These are phyloP conservation scores for Drosophila anomelani DNA, from an alignment of 2,888 invertebrate species.

Conservation along the genomic window DNA sequence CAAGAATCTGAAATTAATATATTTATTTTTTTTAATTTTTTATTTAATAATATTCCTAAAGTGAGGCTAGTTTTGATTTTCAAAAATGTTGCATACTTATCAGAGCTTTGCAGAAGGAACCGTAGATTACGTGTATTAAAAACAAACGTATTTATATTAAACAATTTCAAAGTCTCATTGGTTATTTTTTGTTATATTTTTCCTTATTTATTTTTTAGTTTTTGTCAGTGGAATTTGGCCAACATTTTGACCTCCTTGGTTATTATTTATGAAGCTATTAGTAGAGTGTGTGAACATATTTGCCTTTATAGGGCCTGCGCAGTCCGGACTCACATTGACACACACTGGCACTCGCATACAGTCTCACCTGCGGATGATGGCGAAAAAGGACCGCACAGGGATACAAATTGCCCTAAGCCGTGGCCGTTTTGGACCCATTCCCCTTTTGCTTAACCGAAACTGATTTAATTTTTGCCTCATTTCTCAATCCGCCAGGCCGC, in stretches of 20 bases:
- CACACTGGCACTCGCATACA: conserved; percentile 17
- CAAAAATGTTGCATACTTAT: conserved; percentile 1
- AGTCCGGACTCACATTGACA: conserved; percentile 23
- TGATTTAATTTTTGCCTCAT: conserved; percentile 72
- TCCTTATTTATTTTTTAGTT: conserved; percentile 7
- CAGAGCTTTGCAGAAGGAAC: background rate
- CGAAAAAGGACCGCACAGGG: conserved; percentile 76
- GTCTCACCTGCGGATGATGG: conserved; percentile 31
- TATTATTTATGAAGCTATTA: conserved; percentile 84
- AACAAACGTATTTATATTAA: background rate
- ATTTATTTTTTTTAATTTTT: background rate
- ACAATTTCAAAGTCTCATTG: no score
- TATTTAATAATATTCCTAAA: background rate
- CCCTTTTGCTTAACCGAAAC: conserved; percentile 70
- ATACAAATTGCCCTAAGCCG: conserved; percentile 78
- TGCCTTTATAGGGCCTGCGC: conserved; percentile 64
- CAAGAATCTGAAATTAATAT: background rate
- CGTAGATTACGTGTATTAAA: background rate
- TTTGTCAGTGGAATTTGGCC: conserved; percentile 52
- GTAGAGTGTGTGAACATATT: conserved; percentile 79
- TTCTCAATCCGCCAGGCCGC: conserved; percentile 63
- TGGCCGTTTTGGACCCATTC: conserved; percentile 43
- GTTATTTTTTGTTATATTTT: no score
- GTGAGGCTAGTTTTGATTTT: background rate
- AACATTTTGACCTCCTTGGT: conserved; percentile 76